These are phyloP conservation scores for Himalopsyche phryganea DNA, from an alignment of 1,140 invertebrate species.

Conservation along the genomic window DNA sequence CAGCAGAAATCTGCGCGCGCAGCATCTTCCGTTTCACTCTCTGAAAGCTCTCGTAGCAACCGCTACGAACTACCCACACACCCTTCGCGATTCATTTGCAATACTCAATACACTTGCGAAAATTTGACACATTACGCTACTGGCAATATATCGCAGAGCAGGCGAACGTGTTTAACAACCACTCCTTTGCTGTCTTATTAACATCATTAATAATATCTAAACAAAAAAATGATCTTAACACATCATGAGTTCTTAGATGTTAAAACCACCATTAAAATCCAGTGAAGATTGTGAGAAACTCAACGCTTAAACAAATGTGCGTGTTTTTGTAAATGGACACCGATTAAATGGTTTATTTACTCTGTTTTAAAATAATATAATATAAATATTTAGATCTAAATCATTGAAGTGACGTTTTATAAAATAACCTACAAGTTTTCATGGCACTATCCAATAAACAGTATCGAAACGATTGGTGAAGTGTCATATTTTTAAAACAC, in stretches of 20 bases:
- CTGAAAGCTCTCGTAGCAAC: constrained; percentile 1
- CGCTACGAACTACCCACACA: constrained; percentile 11
- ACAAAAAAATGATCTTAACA: background rate
- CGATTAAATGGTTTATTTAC: constrained; percentile 9
- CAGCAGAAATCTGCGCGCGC: constrained; percentile 1
- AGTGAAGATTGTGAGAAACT: background rate
- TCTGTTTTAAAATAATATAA: too few relatives aligned
- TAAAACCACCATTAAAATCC: background rate
- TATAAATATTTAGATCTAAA: too few relatives aligned
- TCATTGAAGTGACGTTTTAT: background rate
- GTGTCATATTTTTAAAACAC: background rate
- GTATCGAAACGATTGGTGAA: background rate
- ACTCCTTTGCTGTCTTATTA: constrained; percentile 16
- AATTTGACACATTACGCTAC: constrained; percentile 4
- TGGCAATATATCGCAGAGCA: constrained; percentile 10
- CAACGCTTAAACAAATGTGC: background rate
- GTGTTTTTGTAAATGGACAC: background rate
- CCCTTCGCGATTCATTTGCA: background rate
- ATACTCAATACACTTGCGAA: constrained; percentile 11
- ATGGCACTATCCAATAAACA: background rate
- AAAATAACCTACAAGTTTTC: background rate
- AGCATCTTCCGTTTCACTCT: constrained; percentile 2
- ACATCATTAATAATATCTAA: constrained; percentile 4
- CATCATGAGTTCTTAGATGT: background rate
- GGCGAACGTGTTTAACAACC: constrained; percentile 2